Percentiles rank a stretch among this genome's conserved stretches.
These are phyloP conservation scores for Chamaea fasciata DNA, from an alignment of 2,113 vertebrate genomes.

Conservation along the genomic window DNA sequence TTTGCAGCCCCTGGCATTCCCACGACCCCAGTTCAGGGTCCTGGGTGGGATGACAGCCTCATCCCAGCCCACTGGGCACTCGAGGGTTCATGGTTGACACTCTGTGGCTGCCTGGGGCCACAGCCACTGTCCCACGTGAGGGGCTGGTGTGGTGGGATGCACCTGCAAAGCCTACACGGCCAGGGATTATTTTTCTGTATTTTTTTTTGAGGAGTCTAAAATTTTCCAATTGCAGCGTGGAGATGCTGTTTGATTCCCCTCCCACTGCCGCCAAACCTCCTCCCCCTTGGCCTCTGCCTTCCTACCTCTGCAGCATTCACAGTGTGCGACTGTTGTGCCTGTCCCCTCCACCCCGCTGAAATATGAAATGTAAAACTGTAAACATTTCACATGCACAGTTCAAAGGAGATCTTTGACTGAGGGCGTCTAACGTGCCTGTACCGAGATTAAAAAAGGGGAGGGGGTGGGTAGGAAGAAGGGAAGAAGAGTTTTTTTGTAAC, in stretches of 20 bases:
- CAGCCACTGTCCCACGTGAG: not conserved
- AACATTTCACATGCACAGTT: constrained; percentile 60
- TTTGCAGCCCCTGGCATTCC: not conserved
- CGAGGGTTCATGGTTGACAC: fast-evolving
- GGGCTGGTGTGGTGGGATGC: not conserved
- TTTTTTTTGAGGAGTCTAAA: constrained; percentile 3
- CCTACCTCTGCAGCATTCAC: constrained; percentile 35
- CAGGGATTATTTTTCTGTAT: not conserved
- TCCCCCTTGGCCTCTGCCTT: constrained; percentile 21
- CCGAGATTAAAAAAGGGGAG: constrained; percentile 34
- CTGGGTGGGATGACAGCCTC: not conserved
- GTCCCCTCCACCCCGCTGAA: constrained; percentile 52
- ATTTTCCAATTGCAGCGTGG: constrained; percentile 23
- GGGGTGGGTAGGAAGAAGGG: constrained; percentile 3
- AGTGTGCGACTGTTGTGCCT: constrained; percentile 43
- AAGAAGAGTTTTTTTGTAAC: constrained; percentile 39
- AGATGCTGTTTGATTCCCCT: constrained; percentile 32
- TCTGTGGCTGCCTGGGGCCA: not conserved
- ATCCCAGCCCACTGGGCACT: not conserved
- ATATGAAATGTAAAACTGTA: constrained; percentile 68
- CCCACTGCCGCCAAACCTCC: not conserved
- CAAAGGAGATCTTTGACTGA: constrained; percentile 67
- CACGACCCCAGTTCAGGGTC: fast-evolving
- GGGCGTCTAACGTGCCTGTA: constrained; percentile 43
- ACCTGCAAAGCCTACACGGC: constrained; percentile 3